These are phyloP conservation scores for Halcyon smyrnensis DNA, from an alignment of 2,797 vertebrate species.

Conservation along the genomic window DNA sequence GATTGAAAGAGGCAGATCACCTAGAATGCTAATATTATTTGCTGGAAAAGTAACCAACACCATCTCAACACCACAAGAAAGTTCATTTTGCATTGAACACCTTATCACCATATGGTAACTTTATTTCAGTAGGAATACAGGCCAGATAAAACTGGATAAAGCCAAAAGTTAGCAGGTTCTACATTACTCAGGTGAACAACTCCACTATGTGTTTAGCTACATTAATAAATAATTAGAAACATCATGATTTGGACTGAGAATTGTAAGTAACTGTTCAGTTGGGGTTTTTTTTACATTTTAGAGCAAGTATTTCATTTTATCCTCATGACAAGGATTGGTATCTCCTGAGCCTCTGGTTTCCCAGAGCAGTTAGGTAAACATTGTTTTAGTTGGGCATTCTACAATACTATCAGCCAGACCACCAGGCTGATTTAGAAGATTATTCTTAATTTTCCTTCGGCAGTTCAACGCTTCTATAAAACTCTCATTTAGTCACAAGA, in stretches of 20 bases:
- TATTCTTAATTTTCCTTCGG: slow-evolving; percentile 65
- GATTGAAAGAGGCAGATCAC: background rate
- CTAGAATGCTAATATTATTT: background rate
- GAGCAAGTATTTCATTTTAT: background rate
- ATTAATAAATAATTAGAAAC: background rate
- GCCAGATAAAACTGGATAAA: background rate
- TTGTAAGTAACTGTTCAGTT: background rate
- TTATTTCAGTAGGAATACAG: background rate
- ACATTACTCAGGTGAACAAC: background rate
- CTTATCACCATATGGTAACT: background rate
- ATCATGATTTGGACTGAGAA: background rate
- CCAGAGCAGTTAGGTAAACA: background rate
- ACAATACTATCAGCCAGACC: slow-evolving; percentile 14
- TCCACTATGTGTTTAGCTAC: background rate
- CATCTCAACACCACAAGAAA: background rate
- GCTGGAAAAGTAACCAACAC: background rate
- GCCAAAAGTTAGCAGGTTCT: background rate
- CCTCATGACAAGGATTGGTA: background rate
- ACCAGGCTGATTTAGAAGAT: slow-evolving; percentile 34
- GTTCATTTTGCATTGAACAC: background rate
- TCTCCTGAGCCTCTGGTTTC: background rate
- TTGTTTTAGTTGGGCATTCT: slow-evolving; percentile 32
- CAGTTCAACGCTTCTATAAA: slow-evolving; percentile 66
- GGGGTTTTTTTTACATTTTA: background rate
- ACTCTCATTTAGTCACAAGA: slow-evolving; percentile 59